Conservation (phyloP, 2,797 vertebrate species). For the Chrosomus eos region DNA sequence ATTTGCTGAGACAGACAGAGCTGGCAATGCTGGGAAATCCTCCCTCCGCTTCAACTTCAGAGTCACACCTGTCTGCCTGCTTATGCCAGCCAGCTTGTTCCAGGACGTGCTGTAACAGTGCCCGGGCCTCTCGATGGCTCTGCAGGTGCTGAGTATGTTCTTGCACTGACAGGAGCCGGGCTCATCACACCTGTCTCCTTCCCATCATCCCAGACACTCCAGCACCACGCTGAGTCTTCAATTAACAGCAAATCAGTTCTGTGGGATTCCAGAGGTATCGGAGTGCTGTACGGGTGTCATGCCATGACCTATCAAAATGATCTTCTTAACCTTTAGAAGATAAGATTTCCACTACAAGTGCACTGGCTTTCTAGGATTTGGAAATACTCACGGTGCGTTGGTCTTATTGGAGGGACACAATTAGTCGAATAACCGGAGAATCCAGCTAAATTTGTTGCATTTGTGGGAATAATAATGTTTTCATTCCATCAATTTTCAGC, state of each 20-base stretch:
- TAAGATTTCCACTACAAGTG: not conserved
- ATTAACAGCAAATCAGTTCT: slow-evolving; percentile 34
- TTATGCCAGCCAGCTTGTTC: slow-evolving; percentile 21
- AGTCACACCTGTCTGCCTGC: slow-evolving; percentile 30
- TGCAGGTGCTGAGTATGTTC: slow-evolving; percentile 48
- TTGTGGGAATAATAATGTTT: slow-evolving; percentile 57
- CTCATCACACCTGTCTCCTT: slow-evolving; percentile 53
- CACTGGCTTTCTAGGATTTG: slow-evolving; percentile 40
- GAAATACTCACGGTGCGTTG: not conserved
- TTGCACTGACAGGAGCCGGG: slow-evolving; percentile 20
- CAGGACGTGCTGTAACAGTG: slow-evolving; percentile 54
- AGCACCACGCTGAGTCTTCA: slow-evolving; percentile 41
- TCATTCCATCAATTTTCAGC: slow-evolving; percentile 57
- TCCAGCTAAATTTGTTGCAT: slow-evolving; percentile 31
- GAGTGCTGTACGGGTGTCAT: slow-evolving; percentile 30
- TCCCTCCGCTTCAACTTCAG: slow-evolving; percentile 23
- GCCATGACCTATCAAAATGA: slow-evolving; percentile 33
- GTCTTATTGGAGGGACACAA: not conserved
- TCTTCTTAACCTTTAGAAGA: slow-evolving; percentile 32
- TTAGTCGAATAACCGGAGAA: not conserved
- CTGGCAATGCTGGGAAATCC: slow-evolving; percentile 45
- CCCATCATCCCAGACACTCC: slow-evolving; percentile 26
- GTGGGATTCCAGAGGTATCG: slow-evolving; percentile 36
- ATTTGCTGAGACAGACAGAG: slow-evolving; percentile 47
- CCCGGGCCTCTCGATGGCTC: slow-evolving; percentile 41